Evolutionary conservation across 2,888 invertebrate species (phyloP).

Genomic region (Trachelus stipa): DNA sequence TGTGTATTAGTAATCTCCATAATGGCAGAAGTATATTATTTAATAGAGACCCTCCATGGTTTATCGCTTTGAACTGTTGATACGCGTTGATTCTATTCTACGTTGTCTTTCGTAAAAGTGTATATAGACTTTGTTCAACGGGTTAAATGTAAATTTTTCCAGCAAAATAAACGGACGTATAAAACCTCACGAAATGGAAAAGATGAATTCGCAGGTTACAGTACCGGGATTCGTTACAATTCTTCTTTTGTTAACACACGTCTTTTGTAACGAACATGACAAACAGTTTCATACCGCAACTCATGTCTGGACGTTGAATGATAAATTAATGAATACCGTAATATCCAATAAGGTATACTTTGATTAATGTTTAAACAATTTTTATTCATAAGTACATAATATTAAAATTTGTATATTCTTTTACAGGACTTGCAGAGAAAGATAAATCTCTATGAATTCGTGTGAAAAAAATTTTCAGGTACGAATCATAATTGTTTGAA

Average conservation of each 20-base stretch:
- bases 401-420: background rate
- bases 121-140: background rate
- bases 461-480: background rate
- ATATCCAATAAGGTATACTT: background rate
- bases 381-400: background rate
- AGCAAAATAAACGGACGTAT: conserved; percentile 20
- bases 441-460: background rate
- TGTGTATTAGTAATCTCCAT: conserved; percentile 26
- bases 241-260: conserved; percentile 21
- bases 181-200: conserved; percentile 29
- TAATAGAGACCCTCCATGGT: conserved; percentile 17
- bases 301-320: background rate
- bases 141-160: conserved; percentile 14
- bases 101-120: background rate
- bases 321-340: background rate
- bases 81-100: background rate
- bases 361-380: background rate
- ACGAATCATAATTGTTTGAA: background rate
- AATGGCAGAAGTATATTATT: conserved; percentile 23
- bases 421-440: background rate
- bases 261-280: background rate
- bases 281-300: background rate
- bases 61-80: background rate
- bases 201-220: conserved; percentile 27
- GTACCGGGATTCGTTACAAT: conserved; percentile 26